Evolutionary conservation across 2,888 invertebrate genomes (phyloP), one percentile per base, ranked within the genome.

Genomic region (Chouioia cunea): DNA sequence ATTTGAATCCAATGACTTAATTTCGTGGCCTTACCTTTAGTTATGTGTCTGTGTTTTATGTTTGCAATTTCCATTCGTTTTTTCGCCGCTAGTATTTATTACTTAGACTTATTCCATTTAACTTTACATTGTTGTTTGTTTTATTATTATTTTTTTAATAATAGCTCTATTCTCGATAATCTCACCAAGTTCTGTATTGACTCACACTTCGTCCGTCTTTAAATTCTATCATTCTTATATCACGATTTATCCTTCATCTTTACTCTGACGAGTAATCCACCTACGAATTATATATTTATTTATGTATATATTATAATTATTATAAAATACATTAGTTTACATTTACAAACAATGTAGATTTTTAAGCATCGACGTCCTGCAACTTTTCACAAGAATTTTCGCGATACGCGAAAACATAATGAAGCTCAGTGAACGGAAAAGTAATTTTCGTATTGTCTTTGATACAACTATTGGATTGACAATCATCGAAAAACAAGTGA

Each of bases 311-410:
- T 76, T 75, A 76, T 79, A 78, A 77, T 76, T 77, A 79, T 81
- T 82, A 83, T 82, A 82, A 82, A 83, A 83, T 82, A 83, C 83
- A 82, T 82, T 82, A 82, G 82, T 82, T 82, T 82, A 82, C 81
- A 81, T 82, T 82, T 82, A 82, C 81, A 81, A 82, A 82, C 79
- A 82, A 82, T 77, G 79, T 79, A 79, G 77, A 82, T 81, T 73
- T 73, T 73, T 79, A 81, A 81, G 79, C 78, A 79, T 78, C 82
- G 81, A 79, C 81, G 81, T 77, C 78, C 79, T 76, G 77, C 76
- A 77, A 69, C 47, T 23, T 65, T 57, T 65, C 10, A 50, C 43
- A 70, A 59, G 48, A 70, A 67, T 70, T 65, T 68, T 56, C 67
- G 67, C 70, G 70, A 65, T 73, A 62, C 65, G 70, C 70, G 59